These are phyloP conservation scores for Eurois occulta DNA, from an alignment of 2,888 invertebrate species.

Conservation along the genomic window DNA sequence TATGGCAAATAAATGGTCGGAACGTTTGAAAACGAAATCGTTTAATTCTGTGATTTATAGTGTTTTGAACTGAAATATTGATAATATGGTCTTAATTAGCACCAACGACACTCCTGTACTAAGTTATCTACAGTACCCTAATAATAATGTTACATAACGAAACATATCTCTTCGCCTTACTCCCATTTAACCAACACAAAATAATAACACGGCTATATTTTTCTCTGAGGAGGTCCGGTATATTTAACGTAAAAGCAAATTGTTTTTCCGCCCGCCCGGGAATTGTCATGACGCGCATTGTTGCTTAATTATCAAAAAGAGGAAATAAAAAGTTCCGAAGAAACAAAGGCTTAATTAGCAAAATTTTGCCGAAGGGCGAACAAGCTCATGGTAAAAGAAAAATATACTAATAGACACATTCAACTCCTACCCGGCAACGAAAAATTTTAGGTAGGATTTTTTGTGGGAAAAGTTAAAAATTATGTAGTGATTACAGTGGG, in stretches of 20 bases:
- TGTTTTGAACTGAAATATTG: conserved; percentile 19
- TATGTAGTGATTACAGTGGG: conserved; percentile 24
- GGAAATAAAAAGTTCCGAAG: conserved; percentile 57
- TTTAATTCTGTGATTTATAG: conserved; percentile 55
- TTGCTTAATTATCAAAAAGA: conserved; percentile 63
- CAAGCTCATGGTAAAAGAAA: conserved; percentile 46
- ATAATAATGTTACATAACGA: conserved; percentile 3
- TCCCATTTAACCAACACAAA: conserved; percentile 1
- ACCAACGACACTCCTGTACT: not conserved
- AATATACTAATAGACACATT: conserved; percentile 51
- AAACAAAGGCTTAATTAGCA: conserved; percentile 64
- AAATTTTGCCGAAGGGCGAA: conserved; percentile 55
- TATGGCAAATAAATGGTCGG: conserved; percentile 52
- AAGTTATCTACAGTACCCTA: not conserved
- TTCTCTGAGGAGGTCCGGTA: conserved; percentile 16
- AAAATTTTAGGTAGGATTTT: conserved; percentile 11
- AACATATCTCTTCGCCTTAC: conserved; percentile 22
- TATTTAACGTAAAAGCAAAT: conserved; percentile 45
- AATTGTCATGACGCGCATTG: conserved; percentile 45
- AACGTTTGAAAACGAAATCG: conserved; percentile 49
- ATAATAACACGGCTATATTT: conserved; percentile 24
- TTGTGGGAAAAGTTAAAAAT: conserved; percentile 37
- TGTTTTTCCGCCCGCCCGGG: conserved; percentile 43
- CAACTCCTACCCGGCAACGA: conserved; percentile 22
- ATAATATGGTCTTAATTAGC: conserved; percentile 13